These are phyloP conservation scores for Paelopatides confundens DNA, from an alignment of 53 echinoderm and acorn worm genomes.

Conservation along the genomic window DNA sequence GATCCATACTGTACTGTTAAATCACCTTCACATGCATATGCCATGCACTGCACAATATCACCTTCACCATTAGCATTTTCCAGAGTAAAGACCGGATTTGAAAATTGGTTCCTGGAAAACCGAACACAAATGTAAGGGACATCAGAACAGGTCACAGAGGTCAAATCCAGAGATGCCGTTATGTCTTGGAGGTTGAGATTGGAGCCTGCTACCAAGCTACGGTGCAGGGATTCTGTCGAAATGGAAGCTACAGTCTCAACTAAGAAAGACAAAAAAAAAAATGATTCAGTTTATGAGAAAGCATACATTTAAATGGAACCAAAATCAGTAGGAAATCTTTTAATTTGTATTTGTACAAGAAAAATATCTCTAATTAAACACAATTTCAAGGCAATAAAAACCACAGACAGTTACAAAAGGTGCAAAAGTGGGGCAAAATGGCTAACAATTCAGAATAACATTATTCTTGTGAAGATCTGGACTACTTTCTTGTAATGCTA, in stretches of 20 bases:
- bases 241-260: slow-evolving; percentile 9
- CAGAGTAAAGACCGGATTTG: slow-evolving; percentile 77
- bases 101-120: slow-evolving; percentile 70
- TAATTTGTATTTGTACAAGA: no score
- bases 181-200: not conserved
- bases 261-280: not conserved
- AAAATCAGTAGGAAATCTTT: not conserved
- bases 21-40: not conserved
- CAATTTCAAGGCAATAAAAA: no score
- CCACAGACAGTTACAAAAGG: no score
- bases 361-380: no score
- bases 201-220: not conserved
- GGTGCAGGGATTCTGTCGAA: not conserved
- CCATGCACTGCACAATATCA: slow-evolving; percentile 17
- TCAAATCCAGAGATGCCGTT: slow-evolving; percentile 59
- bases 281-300: not conserved
- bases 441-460: no score
- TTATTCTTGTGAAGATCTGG: no score
- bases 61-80: slow-evolving; percentile 18
- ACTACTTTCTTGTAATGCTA: no score
- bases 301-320: not conserved
- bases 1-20: no score
- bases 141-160: slow-evolving; percentile 71
- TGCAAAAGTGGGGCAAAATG: no score
- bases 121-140: slow-evolving; percentile 88